Base-by-base conservation (phyloP, 2,888 invertebrate species). In the Cantharis lateralis region DNA sequence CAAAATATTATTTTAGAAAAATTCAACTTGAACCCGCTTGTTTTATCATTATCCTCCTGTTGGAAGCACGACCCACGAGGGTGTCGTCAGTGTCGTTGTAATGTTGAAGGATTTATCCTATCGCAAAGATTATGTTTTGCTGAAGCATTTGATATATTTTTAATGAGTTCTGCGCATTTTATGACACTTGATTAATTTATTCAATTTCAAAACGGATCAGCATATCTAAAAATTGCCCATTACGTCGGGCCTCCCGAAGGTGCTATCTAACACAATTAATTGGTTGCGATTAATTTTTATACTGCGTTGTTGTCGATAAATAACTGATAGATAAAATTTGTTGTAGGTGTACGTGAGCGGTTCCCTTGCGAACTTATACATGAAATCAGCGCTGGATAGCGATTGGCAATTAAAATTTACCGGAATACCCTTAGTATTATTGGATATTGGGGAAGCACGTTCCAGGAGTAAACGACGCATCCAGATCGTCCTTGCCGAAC, bases 391-490 rank as follows among this genome's bases (percentile, higher is more conserved):
- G 18, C 89, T 89, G 73, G 90, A 91, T 71, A 84, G 87, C 71
- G 89, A 90, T 62, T 96, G 96, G 95, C 91, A 92, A 81, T 89
- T 95, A 70, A 91, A 92, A 78, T 93, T 92, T 87, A 95, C 95
- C 0, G 96, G 96, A 15, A 93, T 96, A 72, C 95, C 95, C 0
- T 92, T 95, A 3, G 90, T 96, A 11, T 89, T 96, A 7, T 90
- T 95, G 77, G 95, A 96, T 87, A 91, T 92, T 63, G 96, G 95
- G 0, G 94, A 94, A 83, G 93, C 94, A 11, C 89, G 93, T 74
- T 91, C 93, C 16, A 89, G 95, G 75, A 90, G 91, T 78, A 92
- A 93, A 83, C 90, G 94, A 28, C 91, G 92, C 15, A 82, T 82
- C 75, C 83, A 84, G 75, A 83, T 85, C 16, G 81, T 83, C n/a